Percentiles rank a stretch among this genome's conserved stretches.
phyloP scores from a whole-genome alignment of 1,140 invertebrate species.

The Bilobella aurantiaca region DNA sequence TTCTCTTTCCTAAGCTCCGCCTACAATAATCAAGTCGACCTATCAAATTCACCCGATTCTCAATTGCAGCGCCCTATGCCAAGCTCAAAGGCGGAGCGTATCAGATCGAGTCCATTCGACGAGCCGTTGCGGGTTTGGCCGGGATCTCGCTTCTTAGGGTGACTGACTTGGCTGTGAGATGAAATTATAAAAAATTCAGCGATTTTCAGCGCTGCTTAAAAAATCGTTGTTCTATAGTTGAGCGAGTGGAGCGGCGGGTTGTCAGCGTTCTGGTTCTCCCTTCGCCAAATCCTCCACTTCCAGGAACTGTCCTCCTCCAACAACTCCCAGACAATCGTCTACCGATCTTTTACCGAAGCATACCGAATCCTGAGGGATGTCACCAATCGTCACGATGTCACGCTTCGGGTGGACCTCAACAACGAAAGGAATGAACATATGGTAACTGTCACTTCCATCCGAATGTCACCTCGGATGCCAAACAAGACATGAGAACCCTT shows the following conservation, averaged over 20 bases:
- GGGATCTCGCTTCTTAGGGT: constrained; percentile 40
- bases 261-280: constrained; percentile 34
- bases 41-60: no score
- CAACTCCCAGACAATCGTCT: constrained; percentile 32
- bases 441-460: constrained; percentile 25
- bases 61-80: no score
- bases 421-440: constrained; percentile 37
- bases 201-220: background rate
- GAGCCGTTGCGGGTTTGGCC: constrained; percentile 39
- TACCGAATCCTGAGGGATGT: constrained; percentile 38
- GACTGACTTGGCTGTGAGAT: constrained; percentile 34
- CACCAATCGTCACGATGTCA: constrained; percentile 37
- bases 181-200: background rate
- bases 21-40: constrained; percentile 30
- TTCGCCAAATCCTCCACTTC: constrained; percentile 35
- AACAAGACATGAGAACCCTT: no score
- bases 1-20: constrained; percentile 20
- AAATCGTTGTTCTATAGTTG: constrained; percentile 6
- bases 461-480: no score
- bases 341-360: background rate
- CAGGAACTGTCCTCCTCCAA: constrained; percentile 33
- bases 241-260: constrained; percentile 28
- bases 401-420: constrained; percentile 35
- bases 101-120: constrained; percentile 37
- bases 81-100: constrained; percentile 29